phyloP scores from a whole-genome alignment of 1,140 invertebrate species.

The Drosophila lacteicornis region DNA sequence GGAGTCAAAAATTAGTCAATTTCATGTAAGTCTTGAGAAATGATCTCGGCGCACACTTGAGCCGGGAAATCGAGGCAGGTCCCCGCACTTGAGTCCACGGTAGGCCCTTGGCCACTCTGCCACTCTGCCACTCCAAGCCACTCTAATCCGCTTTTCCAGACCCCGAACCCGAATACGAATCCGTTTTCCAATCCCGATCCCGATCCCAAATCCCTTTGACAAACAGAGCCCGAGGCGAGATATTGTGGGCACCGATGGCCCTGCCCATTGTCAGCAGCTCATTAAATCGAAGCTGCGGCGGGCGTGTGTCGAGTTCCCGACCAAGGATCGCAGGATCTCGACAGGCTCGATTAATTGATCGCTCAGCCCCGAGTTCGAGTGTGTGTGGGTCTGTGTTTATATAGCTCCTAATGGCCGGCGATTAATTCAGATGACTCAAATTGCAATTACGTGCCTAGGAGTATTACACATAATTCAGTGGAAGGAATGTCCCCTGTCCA shows the following conservation, averaged over 20 bases:
- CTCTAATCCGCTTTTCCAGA: slow-evolving; percentile 56
- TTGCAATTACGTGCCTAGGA: slow-evolving; percentile 14
- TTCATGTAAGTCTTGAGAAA: slow-evolving; percentile 76
- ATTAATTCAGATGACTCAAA: slow-evolving; percentile 52
- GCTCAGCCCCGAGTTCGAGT: not conserved
- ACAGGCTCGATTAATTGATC: slow-evolving; percentile 62
- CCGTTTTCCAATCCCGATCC: not conserved
- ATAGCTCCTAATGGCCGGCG: slow-evolving; percentile 47
- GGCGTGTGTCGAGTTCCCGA: slow-evolving; percentile 37
- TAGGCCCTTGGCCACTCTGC: slow-evolving; percentile 37
- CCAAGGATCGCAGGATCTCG: slow-evolving; percentile 47
- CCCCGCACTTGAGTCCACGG: slow-evolving; percentile 56
- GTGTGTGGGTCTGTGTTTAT: slow-evolving; percentile 43
- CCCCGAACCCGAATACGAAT: slow-evolving; percentile 5
- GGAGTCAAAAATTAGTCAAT: slow-evolving; percentile 79
- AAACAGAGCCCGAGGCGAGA: slow-evolving; percentile 37
- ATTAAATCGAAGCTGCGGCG: slow-evolving; percentile 41
- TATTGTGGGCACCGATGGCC: slow-evolving; percentile 41
- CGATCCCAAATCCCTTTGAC: slow-evolving; percentile 6
- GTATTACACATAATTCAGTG: slow-evolving; percentile 5
- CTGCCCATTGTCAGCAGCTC: slow-evolving; percentile 67
- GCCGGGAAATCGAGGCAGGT: slow-evolving; percentile 58
- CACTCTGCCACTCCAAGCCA: slow-evolving; percentile 6
- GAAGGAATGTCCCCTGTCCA: slow-evolving; percentile 2
- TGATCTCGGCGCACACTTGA: slow-evolving; percentile 61